These are phyloP conservation scores for Chesias legatella DNA, from an alignment of 2,888 invertebrate genomes.

Conservation along the genomic window DNA sequence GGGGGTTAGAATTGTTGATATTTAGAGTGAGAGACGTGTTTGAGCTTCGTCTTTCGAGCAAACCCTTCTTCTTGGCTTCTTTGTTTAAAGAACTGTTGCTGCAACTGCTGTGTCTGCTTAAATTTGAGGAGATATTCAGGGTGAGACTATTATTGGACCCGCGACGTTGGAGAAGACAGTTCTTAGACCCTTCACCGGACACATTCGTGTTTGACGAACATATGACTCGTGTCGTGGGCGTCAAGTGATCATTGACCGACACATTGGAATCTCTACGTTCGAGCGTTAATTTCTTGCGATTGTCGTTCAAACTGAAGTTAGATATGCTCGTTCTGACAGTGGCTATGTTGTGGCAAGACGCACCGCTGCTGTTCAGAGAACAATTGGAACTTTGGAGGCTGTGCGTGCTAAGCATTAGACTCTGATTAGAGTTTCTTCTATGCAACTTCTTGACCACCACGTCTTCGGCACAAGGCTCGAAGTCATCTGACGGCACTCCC, in stretches of 20 bases:
- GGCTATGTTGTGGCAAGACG: slow-evolving; percentile 66
- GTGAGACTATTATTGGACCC: slow-evolving; percentile 94
- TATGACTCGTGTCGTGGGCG: slow-evolving; percentile 63
- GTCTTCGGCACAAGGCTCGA: slow-evolving; percentile 68
- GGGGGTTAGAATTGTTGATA: slow-evolving; percentile 69
- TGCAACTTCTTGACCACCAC: slow-evolving; percentile 75
- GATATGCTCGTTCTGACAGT: slow-evolving; percentile 71
- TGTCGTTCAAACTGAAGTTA: slow-evolving; percentile 69
- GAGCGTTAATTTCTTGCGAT: slow-evolving; percentile 83
- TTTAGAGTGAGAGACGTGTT: slow-evolving; percentile 94
- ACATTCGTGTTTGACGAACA: slow-evolving; percentile 76
- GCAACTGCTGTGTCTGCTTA: slow-evolving; percentile 80
- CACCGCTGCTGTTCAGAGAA: slow-evolving; percentile 65
- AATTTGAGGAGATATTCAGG: slow-evolving; percentile 83
- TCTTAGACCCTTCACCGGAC: slow-evolving; percentile 65
- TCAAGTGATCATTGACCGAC: slow-evolving; percentile 82
- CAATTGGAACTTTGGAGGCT: slow-evolving; percentile 79
- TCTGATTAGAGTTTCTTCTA: slow-evolving; percentile 82
- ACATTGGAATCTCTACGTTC: slow-evolving; percentile 93
- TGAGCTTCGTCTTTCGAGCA: slow-evolving; percentile 92
- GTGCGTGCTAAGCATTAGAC: slow-evolving; percentile 78
- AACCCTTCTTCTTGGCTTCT: slow-evolving; percentile 82
- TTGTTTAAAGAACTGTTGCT: slow-evolving; percentile 80
- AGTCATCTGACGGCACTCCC: slow-evolving; percentile 85
- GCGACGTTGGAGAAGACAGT: slow-evolving; percentile 87